A percentile compares a stretch with the other conserved stretches of the same genome.
Conservation (phyloP, 2,888 invertebrate genomes). For the Erynnis tages region DNA sequence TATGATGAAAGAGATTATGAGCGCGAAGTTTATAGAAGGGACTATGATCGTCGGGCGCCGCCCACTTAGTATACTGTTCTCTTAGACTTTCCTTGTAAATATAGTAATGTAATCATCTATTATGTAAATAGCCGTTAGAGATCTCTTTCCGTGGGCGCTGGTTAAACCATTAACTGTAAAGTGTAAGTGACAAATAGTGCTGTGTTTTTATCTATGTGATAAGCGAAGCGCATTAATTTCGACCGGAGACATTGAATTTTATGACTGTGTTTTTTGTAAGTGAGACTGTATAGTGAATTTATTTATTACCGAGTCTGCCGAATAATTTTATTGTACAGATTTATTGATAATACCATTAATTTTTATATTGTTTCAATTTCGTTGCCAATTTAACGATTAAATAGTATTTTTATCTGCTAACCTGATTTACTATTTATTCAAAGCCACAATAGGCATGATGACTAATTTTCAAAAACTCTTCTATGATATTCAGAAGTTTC, state of each 20-base stretch:
- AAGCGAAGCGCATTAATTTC: slow-evolving; percentile 67
- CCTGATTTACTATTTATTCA: slow-evolving; percentile 65
- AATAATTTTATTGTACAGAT: slow-evolving; percentile 72
- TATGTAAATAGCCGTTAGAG: slow-evolving; percentile 65
- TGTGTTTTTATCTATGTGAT: slow-evolving; percentile 79
- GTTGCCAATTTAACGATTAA: slow-evolving; percentile 59
- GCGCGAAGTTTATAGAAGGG: slow-evolving; percentile 82
- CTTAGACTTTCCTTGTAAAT: slow-evolving; percentile 55
- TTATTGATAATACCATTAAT: slow-evolving; percentile 63
- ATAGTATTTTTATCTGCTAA: slow-evolving; percentile 53
- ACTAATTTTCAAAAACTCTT: no score
- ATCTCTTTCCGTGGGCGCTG: slow-evolving; percentile 60
- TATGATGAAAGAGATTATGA: slow-evolving; percentile 80
- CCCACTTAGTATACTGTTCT: slow-evolving; percentile 63
- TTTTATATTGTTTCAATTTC: slow-evolving; percentile 70
- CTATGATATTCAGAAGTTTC: no score
- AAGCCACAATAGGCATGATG: no score
- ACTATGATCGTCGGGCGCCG: slow-evolving; percentile 84
- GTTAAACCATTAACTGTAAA: slow-evolving; percentile 68
- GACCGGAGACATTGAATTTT: slow-evolving; percentile 50
- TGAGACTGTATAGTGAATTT: slow-evolving; percentile 77
- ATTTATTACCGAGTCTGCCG: slow-evolving; percentile 74
- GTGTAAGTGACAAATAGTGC: slow-evolving; percentile 79
- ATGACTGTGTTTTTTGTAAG: slow-evolving; percentile 68
- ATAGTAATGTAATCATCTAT: slow-evolving; percentile 45